phyloP scores from a whole-genome alignment of 2,113 vertebrate species.

The Cynopterus brachyotis region DNA sequence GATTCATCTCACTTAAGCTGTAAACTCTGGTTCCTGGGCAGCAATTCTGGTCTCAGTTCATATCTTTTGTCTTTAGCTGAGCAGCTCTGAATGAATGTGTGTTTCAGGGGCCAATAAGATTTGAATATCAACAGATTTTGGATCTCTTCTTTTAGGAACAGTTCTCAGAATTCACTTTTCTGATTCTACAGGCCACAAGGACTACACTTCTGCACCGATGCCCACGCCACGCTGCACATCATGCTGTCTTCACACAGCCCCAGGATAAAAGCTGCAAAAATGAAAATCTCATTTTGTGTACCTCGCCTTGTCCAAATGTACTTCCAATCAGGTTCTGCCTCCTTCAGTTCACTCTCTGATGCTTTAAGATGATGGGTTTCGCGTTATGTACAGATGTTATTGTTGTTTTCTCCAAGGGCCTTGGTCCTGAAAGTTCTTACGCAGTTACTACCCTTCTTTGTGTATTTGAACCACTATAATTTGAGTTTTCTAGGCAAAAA shows the following conservation, averaged over 20 bases:
- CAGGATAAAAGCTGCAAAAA: not conserved
- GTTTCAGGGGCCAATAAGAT: not conserved
- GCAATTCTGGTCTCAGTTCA: not conserved
- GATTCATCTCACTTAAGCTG: not conserved
- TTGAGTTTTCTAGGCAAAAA: not conserved
- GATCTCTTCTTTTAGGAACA: not conserved
- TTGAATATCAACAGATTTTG: not conserved
- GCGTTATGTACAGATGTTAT: not conserved
- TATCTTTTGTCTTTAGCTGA: not conserved
- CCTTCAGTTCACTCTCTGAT: not conserved
- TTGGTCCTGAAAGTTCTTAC: not conserved
- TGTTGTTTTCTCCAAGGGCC: not conserved
- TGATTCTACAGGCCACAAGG: not conserved
- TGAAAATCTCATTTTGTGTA: not conserved
- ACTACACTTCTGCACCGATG: not conserved
- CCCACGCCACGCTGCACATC: not conserved
- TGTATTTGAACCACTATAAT: not conserved
- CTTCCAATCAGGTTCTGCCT: not conserved
- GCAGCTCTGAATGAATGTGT: not conserved
- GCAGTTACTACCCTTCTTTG: not conserved
- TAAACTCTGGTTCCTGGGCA: not conserved
- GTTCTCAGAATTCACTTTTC: not conserved
- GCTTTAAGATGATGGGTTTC: not conserved
- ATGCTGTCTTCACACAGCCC: not conserved
- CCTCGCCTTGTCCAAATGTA: not conserved